Conservation (phyloP, 2,113 vertebrate genomes). For the Mormoops blainvillei region DNA sequence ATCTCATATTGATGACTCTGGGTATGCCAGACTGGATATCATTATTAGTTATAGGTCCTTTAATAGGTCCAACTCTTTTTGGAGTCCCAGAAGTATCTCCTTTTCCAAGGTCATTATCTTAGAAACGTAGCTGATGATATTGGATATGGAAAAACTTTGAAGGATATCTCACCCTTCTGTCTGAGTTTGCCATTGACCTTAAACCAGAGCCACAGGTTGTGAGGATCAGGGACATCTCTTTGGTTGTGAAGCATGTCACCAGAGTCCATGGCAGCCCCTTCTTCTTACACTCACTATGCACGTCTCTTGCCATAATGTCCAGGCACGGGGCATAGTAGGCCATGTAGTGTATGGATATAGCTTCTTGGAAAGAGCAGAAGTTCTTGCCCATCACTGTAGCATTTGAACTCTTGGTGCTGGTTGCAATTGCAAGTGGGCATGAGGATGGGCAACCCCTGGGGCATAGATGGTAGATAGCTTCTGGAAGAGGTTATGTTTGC, state of each 20-base stretch:
- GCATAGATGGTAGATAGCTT: conserved; percentile 89
- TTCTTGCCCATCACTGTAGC: conserved; percentile 86
- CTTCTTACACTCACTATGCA: conserved; percentile 88
- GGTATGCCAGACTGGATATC: conserved; percentile 90
- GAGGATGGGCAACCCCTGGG: conserved; percentile 84
- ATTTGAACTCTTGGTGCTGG: conserved; percentile 91
- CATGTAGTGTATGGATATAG: conserved; percentile 86
- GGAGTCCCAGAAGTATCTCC: conserved; percentile 90
- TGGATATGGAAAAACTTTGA: conserved; percentile 91
- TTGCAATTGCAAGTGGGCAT: conserved; percentile 81
- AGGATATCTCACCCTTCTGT: conserved; percentile 86
- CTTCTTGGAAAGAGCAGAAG: conserved; percentile 79
- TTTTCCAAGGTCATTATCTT: conserved; percentile 88
- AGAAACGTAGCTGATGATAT: conserved; percentile 93
- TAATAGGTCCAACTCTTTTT: conserved; percentile 86
- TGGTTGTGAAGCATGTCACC: conserved; percentile 89
- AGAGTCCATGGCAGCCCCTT: conserved; percentile 93
- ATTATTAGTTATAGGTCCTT: too few species aligned
- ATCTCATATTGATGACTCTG: conserved; percentile 85
- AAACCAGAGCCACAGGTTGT: conserved; percentile 87
- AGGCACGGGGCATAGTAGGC: conserved; percentile 91
- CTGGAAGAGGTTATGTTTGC: conserved; percentile 60
- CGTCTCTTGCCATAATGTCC: conserved; percentile 92
- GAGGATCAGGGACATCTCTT: conserved; percentile 88
- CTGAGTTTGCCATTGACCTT: conserved; percentile 88